Evolutionary conservation across 2,888 invertebrate genomes (phyloP), one percentile per base, ranked within the genome.

Genomic region (Nasonovia ribisnigri): DNA sequence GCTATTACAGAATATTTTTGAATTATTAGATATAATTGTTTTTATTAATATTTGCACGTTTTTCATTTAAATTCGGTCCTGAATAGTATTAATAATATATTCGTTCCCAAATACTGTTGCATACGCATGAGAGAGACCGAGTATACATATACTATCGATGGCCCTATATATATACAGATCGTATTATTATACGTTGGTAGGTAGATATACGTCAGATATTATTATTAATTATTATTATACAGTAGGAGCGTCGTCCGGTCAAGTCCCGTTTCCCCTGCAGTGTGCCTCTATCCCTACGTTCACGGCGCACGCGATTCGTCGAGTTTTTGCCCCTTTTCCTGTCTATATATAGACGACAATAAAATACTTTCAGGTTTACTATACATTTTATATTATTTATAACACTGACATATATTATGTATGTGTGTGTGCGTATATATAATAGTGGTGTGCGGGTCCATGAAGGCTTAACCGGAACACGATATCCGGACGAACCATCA

Each of bases 381-480:
- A 36, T 48, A 77, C 67, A 91, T 84, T 77, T 77, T 91, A 91
- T 91, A 90, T 20, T 90, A 60, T 90, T 46, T 60, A 88, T 54
- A 51, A 90, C 42, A 54, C 42, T 60, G 84, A 86, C 29, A 86
- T 86, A 46, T 86, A 86, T 86, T 46, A 46, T 51, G 11, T 88
- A 51, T 20, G 88, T 88, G 20, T 46, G 43, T 36, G 51, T 88
- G 51, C 36, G 36, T 77, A 36, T 24, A 8, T 77, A 87, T 87
- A 87, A 87, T 48, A 46, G 16, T 86, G 24, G 36, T 42, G 54
- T 10, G 26, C 29, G 11, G 92, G 84, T 77, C 46, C 90, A 86
- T 86, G 90, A 90, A 93, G 48, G 90, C 93, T 90, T 90, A 90
- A 93, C 93, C 93, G 93, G 93, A 93, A 93, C 90, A 36, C 48